Conservation (phyloP, 2,888 invertebrate genomes). For the Mesoligia furuncula region DNA sequence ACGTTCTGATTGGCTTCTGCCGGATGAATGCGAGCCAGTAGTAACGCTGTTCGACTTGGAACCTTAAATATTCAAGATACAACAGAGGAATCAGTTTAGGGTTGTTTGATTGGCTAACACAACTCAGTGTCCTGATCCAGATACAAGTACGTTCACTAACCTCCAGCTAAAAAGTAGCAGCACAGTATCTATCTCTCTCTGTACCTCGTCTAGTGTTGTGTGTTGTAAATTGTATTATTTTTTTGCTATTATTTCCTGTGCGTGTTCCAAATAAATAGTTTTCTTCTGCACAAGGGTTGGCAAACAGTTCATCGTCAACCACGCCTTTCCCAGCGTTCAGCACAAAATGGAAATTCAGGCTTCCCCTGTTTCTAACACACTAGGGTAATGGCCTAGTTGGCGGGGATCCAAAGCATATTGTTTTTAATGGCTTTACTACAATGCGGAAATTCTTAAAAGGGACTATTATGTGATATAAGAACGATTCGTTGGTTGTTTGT, state of each 20-base stretch:
- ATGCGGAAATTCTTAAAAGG: slow-evolving; percentile 13
- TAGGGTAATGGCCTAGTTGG: slow-evolving; percentile 64
- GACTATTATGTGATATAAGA: slow-evolving; percentile 13
- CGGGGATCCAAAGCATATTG: slow-evolving; percentile 55
- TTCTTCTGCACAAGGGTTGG: not conserved
- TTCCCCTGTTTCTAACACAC: slow-evolving; percentile 32
- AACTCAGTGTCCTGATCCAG: not conserved
- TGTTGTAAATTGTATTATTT: not conserved
- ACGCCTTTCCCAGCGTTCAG: slow-evolving; percentile 26
- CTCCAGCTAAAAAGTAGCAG: not conserved
- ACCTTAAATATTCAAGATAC: not conserved
- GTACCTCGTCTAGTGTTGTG: not conserved
- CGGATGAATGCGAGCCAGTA: not conserved
- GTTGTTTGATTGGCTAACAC: not conserved
- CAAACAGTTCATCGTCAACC: not conserved
- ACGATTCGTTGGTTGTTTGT: not conserved
- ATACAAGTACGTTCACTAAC: not conserved
- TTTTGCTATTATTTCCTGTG: not conserved
- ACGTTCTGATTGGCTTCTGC: no score
- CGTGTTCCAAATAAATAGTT: not conserved
- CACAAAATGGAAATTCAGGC: slow-evolving; percentile 48
- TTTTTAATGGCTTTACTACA: slow-evolving; percentile 41
- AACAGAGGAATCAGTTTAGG: not conserved
- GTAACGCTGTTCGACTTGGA: not conserved
- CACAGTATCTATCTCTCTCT: not conserved